These are phyloP conservation scores for Drosophila sulfurigaster DNA, from an alignment of 1,140 invertebrate genomes.

Conservation along the genomic window DNA sequence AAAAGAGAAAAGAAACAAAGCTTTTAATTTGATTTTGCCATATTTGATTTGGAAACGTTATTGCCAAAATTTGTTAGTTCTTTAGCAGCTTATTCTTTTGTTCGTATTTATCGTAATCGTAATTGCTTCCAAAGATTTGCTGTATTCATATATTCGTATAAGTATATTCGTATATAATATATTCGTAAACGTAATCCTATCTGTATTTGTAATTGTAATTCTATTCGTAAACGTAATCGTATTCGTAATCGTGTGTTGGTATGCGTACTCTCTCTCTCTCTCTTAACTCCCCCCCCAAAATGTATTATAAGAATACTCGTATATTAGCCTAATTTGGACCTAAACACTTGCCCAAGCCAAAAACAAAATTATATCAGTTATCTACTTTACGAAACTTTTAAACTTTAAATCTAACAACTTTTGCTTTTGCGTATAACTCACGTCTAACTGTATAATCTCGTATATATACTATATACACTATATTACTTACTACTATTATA, in stretches of 20 bases:
- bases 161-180: neutral
- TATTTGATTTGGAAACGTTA: conserved; percentile 57
- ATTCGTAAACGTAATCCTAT: conserved; percentile 32
- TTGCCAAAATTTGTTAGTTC: conserved; percentile 57
- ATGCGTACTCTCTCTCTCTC: conserved; percentile 28
- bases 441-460: conserved; percentile 20
- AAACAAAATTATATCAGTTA: neutral
- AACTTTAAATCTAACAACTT: conserved; percentile 31
- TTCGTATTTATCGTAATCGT: conserved; percentile 33
- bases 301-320: conserved; percentile 11
- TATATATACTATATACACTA: conserved; percentile 22
- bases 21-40: conserved; percentile 48
- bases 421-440: conserved; percentile 38
- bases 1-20: conserved; percentile 37
- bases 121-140: conserved; percentile 36
- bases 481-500: conserved; percentile 19
- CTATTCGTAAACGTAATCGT: conserved; percentile 41
- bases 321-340: conserved; percentile 16
- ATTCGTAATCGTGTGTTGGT: conserved; percentile 41
- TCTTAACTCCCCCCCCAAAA: conserved; percentile 15
- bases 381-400: conserved; percentile 9
- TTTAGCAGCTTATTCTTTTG: conserved; percentile 30
- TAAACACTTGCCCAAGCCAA: conserved; percentile 23
- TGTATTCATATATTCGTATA: conserved; percentile 39
- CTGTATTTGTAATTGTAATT: conserved; percentile 41